Base-by-base conservation (phyloP, 2,797 vertebrate species). In the Enteromius fasciolatus region DNA sequence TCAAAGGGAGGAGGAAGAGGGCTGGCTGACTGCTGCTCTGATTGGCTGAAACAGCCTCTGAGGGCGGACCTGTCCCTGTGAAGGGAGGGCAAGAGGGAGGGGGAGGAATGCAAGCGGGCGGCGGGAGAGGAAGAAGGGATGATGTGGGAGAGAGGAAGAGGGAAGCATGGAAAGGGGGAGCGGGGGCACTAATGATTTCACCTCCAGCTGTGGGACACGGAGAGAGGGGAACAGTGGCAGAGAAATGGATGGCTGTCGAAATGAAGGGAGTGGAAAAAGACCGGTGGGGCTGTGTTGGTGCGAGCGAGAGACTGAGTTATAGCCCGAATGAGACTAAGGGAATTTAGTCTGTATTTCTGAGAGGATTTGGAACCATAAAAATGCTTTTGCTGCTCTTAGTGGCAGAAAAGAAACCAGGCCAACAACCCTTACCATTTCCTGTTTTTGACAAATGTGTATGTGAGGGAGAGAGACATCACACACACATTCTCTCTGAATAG, bases 181-280 rank as follows among this genome's bases (percentile, higher is more conserved):
- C 14, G 39, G 86, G 80, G 91, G 91, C 84, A 90, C 90, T 93
- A 93, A 93, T 94, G 92, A 94, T 91, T 92, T 92, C 90, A 91
- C 89, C 90, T 93, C 92, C 92, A 94, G 92, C 91, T 92, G 93
- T 93, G 92, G 92, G 91, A 90, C 89, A 88, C 82, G 87, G 90
- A 88, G 86, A 90, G 90, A 89, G 59, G 54, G 88, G 91, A 89
- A 84, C 88, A 89, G 88, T 83, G 82, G 84, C 86, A 85, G 86
- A 85, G 87, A 82, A 87, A 48, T 81, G 68, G 72, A 69, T 79
- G 82, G 28, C 74, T 87, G 86, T 84, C 80, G 87, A 89, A 89
- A 90, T 87, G 89, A 89, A 90, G 41, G 89, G 90, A 91, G 91
- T 91, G 78, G 79, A 46, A 77, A 90, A 89, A 89, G 86, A 87